These are phyloP conservation scores for Daphoenositta chrysoptera DNA, from an alignment of 2,113 vertebrate species.

Conservation along the genomic window DNA sequence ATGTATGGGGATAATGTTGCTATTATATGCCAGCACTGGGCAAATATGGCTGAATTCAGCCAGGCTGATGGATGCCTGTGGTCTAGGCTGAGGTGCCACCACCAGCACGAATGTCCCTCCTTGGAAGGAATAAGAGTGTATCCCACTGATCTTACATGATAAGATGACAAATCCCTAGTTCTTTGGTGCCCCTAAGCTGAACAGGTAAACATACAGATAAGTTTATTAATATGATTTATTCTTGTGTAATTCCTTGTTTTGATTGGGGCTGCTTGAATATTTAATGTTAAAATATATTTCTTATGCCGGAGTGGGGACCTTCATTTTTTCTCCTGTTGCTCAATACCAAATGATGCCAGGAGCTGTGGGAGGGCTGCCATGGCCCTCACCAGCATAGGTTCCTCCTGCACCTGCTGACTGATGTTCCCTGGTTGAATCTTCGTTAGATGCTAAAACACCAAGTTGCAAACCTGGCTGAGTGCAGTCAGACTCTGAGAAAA, in stretches of 20 bases:
- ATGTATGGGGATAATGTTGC: background rate
- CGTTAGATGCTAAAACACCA: background rate
- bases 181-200: background rate
- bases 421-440: background rate
- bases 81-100: background rate
- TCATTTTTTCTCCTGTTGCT: background rate
- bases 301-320: background rate
- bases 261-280: background rate
- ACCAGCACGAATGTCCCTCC: background rate
- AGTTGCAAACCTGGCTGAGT: background rate
- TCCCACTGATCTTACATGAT: background rate
- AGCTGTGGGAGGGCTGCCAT: accelerated
- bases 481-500: background rate
- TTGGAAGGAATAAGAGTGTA: background rate
- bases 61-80: too few relatives aligned
- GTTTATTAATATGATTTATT: background rate
- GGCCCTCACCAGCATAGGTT: background rate
- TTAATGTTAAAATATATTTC: background rate
- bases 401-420: background rate
- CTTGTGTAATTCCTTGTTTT: background rate
- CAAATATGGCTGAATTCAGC: background rate
- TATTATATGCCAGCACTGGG: accelerated
- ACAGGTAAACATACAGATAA: background rate
- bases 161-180: background rate
- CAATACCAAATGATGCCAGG: accelerated